A percentile compares a stretch with the other conserved stretches of the same genome.
These are phyloP conservation scores for Pegoplata infirma DNA, from an alignment of 2,888 invertebrate species.

Conservation along the genomic window DNA sequence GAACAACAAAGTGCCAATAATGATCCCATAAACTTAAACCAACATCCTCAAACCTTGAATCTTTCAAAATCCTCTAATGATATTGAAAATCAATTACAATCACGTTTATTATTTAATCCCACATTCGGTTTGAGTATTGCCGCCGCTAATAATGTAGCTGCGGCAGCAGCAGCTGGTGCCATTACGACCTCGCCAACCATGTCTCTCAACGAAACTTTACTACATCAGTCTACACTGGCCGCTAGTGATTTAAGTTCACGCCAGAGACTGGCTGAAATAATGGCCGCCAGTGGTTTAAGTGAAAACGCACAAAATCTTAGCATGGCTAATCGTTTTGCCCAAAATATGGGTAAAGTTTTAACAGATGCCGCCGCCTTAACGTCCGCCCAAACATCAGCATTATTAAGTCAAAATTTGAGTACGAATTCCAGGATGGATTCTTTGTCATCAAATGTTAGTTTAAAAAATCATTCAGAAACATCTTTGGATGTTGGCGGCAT, in stretches of 20 bases:
- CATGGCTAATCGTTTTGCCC: constrained; percentile 51
- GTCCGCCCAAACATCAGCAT: constrained; percentile 45
- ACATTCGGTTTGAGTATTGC: constrained; percentile 63
- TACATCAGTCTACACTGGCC: constrained; percentile 55
- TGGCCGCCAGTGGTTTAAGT: constrained; percentile 64
- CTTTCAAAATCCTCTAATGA: constrained; percentile 52
- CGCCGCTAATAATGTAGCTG: constrained; percentile 17
- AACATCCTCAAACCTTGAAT: constrained; percentile 41
- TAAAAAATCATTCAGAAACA: constrained; percentile 64
- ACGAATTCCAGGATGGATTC: constrained; percentile 28
- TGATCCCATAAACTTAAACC: constrained; percentile 27
- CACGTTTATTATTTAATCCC: constrained; percentile 70
- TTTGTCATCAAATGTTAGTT: constrained; percentile 11
- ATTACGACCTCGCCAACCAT: constrained; percentile 12
- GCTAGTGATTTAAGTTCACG: constrained; percentile 68
- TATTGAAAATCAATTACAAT: constrained; percentile 65
- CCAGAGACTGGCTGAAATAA: constrained; percentile 51
- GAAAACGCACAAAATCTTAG: constrained; percentile 44
- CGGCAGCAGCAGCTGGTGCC: no score
- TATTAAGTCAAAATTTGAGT: constrained; percentile 63
- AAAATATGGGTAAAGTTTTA: constrained; percentile 60
- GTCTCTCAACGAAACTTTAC: constrained; percentile 40
- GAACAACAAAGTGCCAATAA: constrained; percentile 31
- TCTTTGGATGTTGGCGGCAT: constrained; percentile 72
- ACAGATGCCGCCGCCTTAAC: constrained; percentile 47